Evolutionary conservation across 2,797 vertebrate genomes (phyloP).

Genomic region (Cetoscarus ocellatus): DNA sequence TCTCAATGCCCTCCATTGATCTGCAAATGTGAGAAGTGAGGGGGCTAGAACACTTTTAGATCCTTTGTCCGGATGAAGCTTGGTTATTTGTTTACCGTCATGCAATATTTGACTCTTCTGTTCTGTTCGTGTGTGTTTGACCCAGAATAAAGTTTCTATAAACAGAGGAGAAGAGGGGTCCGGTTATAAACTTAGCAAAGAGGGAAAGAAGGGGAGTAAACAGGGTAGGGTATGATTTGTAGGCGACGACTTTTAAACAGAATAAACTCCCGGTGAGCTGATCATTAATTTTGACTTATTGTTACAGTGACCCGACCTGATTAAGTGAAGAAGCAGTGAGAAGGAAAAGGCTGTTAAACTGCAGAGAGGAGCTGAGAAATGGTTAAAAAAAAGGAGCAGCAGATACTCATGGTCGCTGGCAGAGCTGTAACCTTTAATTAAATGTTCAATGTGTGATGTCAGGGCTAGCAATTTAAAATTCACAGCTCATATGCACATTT

Average conservation of each 20-base stretch:
- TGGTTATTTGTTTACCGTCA: constrained; percentile 51
- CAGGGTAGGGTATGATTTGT: neutral
- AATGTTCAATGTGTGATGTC: no score
- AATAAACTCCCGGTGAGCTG: neutral
- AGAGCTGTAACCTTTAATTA: no score
- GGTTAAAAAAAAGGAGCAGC: neutral
- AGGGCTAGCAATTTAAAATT: no score
- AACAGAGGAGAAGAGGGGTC: neutral
- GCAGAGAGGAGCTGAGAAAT: neutral
- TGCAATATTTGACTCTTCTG: constrained; percentile 42
- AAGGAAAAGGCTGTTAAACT: neutral
- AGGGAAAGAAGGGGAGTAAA: neutral
- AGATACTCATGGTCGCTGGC: neutral
- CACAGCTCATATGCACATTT: neutral
- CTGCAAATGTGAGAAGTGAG: constrained; percentile 16
- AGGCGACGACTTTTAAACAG: neutral
- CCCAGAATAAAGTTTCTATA: constrained; percentile 31
- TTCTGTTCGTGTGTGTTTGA: constrained; percentile 7
- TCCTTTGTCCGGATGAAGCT: constrained; percentile 27
- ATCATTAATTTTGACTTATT: neutral
- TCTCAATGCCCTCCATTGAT: constrained; percentile 59
- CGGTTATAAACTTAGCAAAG: neutral
- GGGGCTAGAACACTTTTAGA: constrained; percentile 28
- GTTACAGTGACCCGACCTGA: neutral
- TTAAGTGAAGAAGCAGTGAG: neutral